phyloP scores from a whole-genome alignment of 2,113 vertebrate genomes.

The Meriones unguiculatus region DNA sequence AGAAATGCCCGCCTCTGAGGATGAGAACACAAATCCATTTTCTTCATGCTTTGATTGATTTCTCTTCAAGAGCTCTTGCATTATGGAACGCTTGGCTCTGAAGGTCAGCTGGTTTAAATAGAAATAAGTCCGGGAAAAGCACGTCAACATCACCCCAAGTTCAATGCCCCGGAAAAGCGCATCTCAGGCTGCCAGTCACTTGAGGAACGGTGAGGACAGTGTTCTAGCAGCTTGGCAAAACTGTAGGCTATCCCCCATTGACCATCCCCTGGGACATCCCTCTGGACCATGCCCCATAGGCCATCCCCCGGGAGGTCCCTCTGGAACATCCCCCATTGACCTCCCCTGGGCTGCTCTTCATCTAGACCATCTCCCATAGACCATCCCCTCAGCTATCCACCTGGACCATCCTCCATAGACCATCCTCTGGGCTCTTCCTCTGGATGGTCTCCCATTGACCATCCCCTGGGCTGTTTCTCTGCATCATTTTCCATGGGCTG shows the following conservation, averaged over 20 bases:
- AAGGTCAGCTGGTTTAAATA: constrained; percentile 49
- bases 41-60: constrained; percentile 37
- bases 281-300: background rate
- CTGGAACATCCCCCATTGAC: background rate
- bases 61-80: background rate
- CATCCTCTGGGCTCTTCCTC: background rate
- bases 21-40: background rate
- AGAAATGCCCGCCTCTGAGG: background rate
- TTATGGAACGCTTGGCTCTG: background rate
- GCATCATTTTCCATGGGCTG: background rate
- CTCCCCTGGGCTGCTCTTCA: background rate
- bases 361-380: background rate
- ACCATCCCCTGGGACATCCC: background rate
- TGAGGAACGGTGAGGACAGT: background rate
- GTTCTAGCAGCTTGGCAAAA: background rate
- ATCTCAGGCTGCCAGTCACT: background rate
- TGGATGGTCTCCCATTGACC: background rate
- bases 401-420: background rate
- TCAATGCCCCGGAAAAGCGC: background rate
- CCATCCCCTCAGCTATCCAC: background rate
- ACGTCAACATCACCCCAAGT: background rate
- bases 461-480: background rate
- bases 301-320: background rate
- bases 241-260: background rate
- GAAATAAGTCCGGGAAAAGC: constrained; percentile 65